A percentile compares a stretch with the other conserved stretches of the same genome.
Evolutionary conservation across 30 jellyfish, hydroid and myxozoan genomes (phyloP).

Genomic region (Mastigias papua): DNA sequence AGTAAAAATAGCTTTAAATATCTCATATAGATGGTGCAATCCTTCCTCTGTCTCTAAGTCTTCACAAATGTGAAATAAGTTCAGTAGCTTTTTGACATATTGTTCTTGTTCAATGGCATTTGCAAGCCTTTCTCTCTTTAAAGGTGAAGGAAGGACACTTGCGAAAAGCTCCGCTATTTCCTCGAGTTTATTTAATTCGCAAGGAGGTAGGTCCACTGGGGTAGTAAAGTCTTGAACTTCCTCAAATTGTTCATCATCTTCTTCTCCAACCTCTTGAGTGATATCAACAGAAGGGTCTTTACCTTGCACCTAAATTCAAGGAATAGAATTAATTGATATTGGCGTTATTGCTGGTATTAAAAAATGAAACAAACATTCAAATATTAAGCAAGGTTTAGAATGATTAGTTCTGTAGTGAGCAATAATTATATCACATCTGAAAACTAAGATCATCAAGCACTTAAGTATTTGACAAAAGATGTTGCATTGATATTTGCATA

Average conservation of each 20-base stretch:
- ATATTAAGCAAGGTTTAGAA: no score
- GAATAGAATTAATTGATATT: no score
- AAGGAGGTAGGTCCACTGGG: constrained; percentile 90
- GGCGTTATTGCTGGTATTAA: no score
- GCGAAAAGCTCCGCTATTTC: constrained; percentile 86
- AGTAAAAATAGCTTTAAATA: constrained; percentile 89
- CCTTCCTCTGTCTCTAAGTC: constrained; percentile 96
- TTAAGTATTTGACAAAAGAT: no score
- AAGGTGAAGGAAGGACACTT: constrained; percentile 78
- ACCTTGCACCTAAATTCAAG: constrained; percentile 86
- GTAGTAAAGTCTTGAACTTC: constrained; percentile 87
- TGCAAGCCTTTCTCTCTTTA: constrained; percentile 82
- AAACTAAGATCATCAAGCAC: no score
- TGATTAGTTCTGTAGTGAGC: no score
- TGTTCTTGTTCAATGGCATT: constrained; percentile 84
- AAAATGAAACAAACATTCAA: no score
- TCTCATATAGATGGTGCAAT: constrained; percentile 85
- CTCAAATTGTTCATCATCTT: constrained; percentile 84
- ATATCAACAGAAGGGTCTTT: constrained; percentile 91
- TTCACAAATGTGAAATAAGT: constrained; percentile 92
- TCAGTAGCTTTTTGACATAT: constrained; percentile 85
- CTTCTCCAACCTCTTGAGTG: constrained; percentile 92
- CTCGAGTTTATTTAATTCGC: constrained; percentile 86
- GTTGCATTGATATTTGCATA: no score
- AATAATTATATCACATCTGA: no score